These are phyloP conservation scores for Ligdia adustata DNA, from an alignment of 2,888 invertebrate genomes.

Conservation along the genomic window DNA sequence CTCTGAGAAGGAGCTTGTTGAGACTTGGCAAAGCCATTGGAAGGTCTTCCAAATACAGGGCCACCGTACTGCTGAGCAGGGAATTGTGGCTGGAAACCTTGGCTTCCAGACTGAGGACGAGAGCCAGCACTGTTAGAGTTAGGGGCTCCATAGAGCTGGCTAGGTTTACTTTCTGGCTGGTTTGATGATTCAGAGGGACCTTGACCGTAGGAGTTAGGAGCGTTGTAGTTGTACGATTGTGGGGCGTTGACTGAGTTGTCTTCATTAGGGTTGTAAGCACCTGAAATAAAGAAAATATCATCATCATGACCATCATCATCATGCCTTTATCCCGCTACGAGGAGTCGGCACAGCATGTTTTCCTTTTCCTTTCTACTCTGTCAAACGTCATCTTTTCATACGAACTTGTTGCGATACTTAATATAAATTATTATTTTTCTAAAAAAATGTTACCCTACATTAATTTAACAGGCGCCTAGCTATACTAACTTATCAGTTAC, in stretches of 20 bases:
- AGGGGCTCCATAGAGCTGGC: conserved; percentile 26
- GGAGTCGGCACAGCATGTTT: too few relatives aligned
- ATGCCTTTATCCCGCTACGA: too few relatives aligned
- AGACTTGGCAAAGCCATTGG: conserved; percentile 19
- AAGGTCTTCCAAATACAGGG: conserved; percentile 15
- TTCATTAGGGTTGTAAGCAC: conserved; percentile 73
- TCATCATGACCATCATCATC: too few relatives aligned
- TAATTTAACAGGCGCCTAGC: too few relatives aligned
- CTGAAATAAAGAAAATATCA: too few relatives aligned
- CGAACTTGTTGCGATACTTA: too few relatives aligned
- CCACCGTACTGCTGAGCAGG: conserved; percentile 34
- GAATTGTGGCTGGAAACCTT: conserved; percentile 21
- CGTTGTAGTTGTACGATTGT: conserved; percentile 44
- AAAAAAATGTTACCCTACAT: too few relatives aligned
- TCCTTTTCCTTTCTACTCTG: too few relatives aligned
- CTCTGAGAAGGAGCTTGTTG: conserved; percentile 33
- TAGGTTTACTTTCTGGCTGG: conserved; percentile 15
- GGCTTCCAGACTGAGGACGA: conserved; percentile 15
- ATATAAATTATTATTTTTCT: too few relatives aligned
- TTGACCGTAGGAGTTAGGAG: conserved; percentile 31
- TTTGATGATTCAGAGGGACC: conserved; percentile 23
- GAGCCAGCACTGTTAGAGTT: conserved; percentile 9
- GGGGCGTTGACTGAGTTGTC: conserved; percentile 45
- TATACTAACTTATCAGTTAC: too few relatives aligned
- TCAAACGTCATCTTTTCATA: too few relatives aligned